Evolutionary conservation across 2,888 invertebrate genomes (phyloP).

Genomic region (Eucera pruinosa): DNA sequence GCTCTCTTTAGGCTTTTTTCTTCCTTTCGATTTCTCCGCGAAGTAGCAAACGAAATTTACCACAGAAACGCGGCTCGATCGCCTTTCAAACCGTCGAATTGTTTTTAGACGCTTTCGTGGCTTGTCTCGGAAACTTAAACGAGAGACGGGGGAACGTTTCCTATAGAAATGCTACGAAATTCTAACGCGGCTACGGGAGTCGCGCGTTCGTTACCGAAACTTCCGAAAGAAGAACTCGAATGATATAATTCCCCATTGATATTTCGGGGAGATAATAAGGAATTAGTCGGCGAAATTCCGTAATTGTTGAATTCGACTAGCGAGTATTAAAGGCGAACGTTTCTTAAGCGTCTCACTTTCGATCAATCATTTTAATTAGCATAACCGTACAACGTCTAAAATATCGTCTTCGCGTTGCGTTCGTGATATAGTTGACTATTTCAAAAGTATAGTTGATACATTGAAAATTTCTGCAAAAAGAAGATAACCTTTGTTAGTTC

Average conservation of each 20-base stretch:
- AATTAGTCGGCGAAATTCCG: conserved; percentile 24
- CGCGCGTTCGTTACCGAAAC: conserved; percentile 26
- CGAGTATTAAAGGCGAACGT: conserved; percentile 27
- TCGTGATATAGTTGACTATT: neutral
- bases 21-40: neutral
- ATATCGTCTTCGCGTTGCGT: neutral
- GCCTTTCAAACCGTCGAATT: conserved; percentile 18
- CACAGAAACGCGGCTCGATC: conserved; percentile 1
- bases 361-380: too few species aligned
- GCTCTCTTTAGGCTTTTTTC: too few species aligned
- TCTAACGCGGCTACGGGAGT: neutral
- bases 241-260: conserved; percentile 18
- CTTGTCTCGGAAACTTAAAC: conserved; percentile 16
- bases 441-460: too few species aligned
- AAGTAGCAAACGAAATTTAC: conserved; percentile 32
- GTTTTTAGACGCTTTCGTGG: conserved; percentile 36
- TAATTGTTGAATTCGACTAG: conserved; percentile 26
- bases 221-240: conserved; percentile 17
- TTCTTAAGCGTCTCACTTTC: conserved; percentile 9
- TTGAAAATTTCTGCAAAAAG: too few species aligned
- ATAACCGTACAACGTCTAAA: neutral
- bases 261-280: conserved; percentile 14
- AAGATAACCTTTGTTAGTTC: too few species aligned
- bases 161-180: conserved; percentile 6
- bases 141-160: neutral